Evolutionary conservation across 2,113 vertebrate genomes (phyloP).

Genomic region (Poeciliopsis prolifica): DNA sequence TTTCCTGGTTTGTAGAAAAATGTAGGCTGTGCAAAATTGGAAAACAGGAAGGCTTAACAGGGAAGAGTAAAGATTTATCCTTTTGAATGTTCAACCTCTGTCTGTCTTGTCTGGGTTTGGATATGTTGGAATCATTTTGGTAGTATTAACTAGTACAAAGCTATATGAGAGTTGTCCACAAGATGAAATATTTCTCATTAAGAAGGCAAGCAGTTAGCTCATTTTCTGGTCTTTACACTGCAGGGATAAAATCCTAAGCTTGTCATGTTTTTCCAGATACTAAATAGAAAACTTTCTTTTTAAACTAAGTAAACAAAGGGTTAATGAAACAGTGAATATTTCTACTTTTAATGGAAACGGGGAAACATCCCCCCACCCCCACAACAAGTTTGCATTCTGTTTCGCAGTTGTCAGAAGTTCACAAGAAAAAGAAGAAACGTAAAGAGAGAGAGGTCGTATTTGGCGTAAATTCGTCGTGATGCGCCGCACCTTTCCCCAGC

Average conservation of each 20-base stretch:
- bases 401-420: background rate
- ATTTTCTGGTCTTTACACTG: background rate
- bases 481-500: conserved; percentile 31
- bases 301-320: no score
- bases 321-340: background rate
- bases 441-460: conserved; percentile 2
- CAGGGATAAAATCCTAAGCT: background rate
- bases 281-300: no score
- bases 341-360: background rate
- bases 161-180: background rate
- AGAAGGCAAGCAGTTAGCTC: background rate
- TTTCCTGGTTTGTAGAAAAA: background rate
- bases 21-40: background rate
- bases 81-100: no score
- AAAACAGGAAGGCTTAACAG: background rate
- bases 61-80: background rate
- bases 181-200: background rate
- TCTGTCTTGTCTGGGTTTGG: no score
- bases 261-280: background rate
- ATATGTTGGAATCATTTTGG: background rate
- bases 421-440: background rate
- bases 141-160: background rate
- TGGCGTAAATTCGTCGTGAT: conserved; percentile 26
- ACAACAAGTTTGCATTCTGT: background rate
- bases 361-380: no score